These are phyloP conservation scores for Acanthaster planci DNA, from an alignment of 35 echinoderm and acorn worm species.

Conservation along the genomic window DNA sequence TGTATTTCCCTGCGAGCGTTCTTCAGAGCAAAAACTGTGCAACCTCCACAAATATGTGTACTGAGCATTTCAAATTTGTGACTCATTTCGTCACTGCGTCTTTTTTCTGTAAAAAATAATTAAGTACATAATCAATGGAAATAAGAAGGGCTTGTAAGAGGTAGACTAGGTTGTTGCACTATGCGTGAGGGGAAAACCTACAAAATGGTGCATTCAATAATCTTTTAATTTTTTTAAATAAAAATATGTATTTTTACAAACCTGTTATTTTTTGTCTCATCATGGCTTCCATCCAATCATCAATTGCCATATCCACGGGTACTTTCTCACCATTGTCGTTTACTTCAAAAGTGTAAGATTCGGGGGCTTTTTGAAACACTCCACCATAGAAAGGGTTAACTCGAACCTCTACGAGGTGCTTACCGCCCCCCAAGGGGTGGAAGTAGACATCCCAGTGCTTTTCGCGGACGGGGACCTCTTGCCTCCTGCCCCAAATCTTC, in stretches of 20 bases:
- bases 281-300: background rate
- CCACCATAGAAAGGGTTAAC: background rate
- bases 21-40: slow-evolving; percentile 12
- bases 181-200: too few species aligned
- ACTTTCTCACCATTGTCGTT: background rate
- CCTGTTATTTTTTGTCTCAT: background rate
- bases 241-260: background rate
- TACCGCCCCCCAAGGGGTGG: background rate
- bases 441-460: slow-evolving; percentile 14
- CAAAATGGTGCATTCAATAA: too few species aligned
- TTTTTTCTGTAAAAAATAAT: background rate
- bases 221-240: too few species aligned
- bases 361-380: background rate
- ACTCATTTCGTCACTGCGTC: slow-evolving; percentile 1
- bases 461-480: background rate
- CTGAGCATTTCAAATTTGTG: slow-evolving; percentile 15
- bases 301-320: background rate
- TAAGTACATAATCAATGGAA: background rate
- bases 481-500: background rate
- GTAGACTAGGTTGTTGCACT: too few species aligned
- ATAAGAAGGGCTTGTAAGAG: too few species aligned
- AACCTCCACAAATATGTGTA: background rate
- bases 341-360: background rate
- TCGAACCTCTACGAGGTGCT: slow-evolving; percentile 2
- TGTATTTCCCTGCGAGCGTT: background rate